Percentiles rank a stretch among this genome's conserved stretches.
Evolutionary conservation across 2,797 vertebrate species (phyloP).

Genomic region (Enteromius anoplus): DNA sequence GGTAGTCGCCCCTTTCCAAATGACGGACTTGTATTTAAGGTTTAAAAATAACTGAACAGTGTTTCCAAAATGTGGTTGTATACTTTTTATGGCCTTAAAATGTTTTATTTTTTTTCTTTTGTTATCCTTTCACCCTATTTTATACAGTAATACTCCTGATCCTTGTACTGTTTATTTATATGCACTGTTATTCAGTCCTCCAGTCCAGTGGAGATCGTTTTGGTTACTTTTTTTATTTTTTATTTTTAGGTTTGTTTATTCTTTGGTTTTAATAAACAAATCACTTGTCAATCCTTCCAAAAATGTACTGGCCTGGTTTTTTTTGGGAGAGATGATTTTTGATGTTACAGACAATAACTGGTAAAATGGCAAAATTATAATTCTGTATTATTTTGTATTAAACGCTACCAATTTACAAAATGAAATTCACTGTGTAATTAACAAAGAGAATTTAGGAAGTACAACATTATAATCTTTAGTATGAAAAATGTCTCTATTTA

Average conservation of each 20-base stretch:
- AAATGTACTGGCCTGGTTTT: background rate
- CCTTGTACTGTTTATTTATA: conserved; percentile 99
- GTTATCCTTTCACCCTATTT: conserved; percentile 75
- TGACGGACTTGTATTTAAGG: conserved; percentile 97
- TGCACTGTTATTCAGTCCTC: conserved; percentile 92
- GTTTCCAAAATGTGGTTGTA: conserved; percentile 97
- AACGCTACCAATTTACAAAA: background rate
- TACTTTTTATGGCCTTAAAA: conserved; percentile 98
- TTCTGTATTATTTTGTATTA: background rate
- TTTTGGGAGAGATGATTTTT: background rate
- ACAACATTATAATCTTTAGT: background rate
- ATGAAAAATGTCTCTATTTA: background rate
- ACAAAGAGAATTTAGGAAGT: background rate
- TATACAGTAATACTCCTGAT: conserved; percentile 92
- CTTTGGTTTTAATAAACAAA: conserved; percentile 84
- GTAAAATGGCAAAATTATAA: background rate
- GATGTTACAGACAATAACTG: background rate
- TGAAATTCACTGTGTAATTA: background rate
- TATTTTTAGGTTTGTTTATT: conserved; percentile 97
- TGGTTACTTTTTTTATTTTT: conserved; percentile 89
- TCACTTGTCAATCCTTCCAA: conserved; percentile 77
- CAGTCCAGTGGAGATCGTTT: conserved; percentile 91
- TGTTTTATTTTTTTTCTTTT: conserved; percentile 71
- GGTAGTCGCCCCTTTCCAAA: conserved; percentile 89
- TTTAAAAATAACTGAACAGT: conserved; percentile 92